Base-by-base conservation (phyloP, 1,140 invertebrate genomes). In the Listronotus oregonensis region DNA sequence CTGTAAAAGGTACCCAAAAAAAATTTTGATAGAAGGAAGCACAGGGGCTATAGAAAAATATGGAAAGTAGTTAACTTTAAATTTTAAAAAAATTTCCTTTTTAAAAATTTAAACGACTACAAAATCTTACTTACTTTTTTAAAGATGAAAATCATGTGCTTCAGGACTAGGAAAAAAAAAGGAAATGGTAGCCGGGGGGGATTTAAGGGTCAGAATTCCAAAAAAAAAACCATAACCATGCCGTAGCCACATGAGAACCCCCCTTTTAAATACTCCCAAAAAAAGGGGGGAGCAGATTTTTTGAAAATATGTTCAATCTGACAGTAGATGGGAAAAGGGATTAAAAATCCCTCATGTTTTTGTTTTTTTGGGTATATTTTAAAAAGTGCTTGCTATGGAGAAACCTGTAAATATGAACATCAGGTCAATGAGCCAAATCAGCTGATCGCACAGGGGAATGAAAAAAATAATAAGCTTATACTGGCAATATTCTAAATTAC, bases 141-240 rank as follows among this genome's bases (percentile, higher is more conserved):
- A 80, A 78, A 95, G 94, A 80, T 96, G 94, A 78, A 91, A 95
- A 80, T 95, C 94, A 75, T 96, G 94, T 1, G 90, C 89, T 80
- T 95, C 92, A n/a, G 93, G 92, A 21, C 91, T 94, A 7, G 91
- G 90, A n/a, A 72, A 95, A 88, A 72, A 95, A 90, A 0, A 93
- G 94, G 70, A 95, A 82, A 80, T 96, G 93, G 73, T 95, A 95
- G 6, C 94, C 94, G 47, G 90, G 92, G 94, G 14, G 91, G 86
- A 73, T 94, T 92, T 6, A 94, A 83, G 0, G 3, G 89, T 90
- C 9, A 93, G 74, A 61, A 92, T 86, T 4, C 90, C 92, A n/a
- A 40, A 94, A 73, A 0, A 85, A 85, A 72, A 93, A 92, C 92
- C 92, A 95, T 17, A 95, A 74, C 88, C 90, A 94, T 31, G 89